Conservation (phyloP, 1,140 invertebrate genomes). For the Nomia melanderi region DNA sequence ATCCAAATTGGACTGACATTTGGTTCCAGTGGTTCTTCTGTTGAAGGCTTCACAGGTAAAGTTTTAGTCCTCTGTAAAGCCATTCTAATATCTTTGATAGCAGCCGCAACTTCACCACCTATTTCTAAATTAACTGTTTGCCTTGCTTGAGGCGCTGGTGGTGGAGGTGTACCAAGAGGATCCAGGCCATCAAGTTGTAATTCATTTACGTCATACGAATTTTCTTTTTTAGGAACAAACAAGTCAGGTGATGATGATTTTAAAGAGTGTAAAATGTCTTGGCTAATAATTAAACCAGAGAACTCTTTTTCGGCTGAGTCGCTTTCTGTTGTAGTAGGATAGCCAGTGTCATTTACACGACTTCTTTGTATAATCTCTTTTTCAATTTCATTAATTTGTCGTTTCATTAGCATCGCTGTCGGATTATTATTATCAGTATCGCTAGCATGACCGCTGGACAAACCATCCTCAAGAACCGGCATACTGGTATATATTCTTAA, state of each 20-base stretch:
- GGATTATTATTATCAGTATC: conserved; percentile 94
- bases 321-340: conserved; percentile 56
- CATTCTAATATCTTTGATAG: conserved; percentile 90
- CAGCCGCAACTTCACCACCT: conserved; percentile 84
- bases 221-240: conserved; percentile 80
- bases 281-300: conserved; percentile 72
- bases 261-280: conserved; percentile 75
- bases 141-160: conserved; percentile 84
- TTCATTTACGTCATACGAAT: conserved; percentile 77
- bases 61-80: conserved; percentile 89
- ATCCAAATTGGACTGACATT: conserved; percentile 85
- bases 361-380: conserved; percentile 86
- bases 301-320: conserved; percentile 69
- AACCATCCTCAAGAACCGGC: conserved; percentile 97
- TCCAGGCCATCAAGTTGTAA: conserved; percentile 85
- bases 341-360: conserved; percentile 73
- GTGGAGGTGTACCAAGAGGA: conserved; percentile 85
- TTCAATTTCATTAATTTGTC: conserved; percentile 88
- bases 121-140: conserved; percentile 76
- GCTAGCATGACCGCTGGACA: conserved; percentile 94
- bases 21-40: conserved; percentile 76
- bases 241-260: conserved; percentile 79
- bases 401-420: conserved; percentile 86
- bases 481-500: conserved; percentile 86
- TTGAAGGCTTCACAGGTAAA: conserved; percentile 81